Evolutionary conservation across 2,113 vertebrate species (phyloP).

Genomic region (Phaetusa simplex): DNA sequence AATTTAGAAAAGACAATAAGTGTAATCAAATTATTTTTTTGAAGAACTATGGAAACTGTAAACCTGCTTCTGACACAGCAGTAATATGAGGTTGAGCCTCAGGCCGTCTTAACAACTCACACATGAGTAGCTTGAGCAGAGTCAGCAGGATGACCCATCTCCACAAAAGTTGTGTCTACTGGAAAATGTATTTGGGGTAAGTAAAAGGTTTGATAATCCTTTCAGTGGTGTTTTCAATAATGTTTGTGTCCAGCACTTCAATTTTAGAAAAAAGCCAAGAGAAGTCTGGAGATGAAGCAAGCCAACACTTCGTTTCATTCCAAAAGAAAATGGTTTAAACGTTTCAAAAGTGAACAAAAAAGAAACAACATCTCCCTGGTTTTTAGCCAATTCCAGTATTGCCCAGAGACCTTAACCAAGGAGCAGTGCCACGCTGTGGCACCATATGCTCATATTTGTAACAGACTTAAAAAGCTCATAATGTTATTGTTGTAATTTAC

Average conservation of each 20-base stretch:
- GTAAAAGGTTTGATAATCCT: slow-evolving; percentile 12
- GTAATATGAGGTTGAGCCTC: not conserved
- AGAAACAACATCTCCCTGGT: not conserved
- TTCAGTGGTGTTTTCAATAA: slow-evolving; percentile 20
- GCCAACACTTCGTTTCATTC: not conserved
- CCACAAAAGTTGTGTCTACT: slow-evolving; percentile 29
- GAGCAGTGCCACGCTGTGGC: not conserved
- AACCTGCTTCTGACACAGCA: slow-evolving; percentile 52
- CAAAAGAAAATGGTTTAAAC: not conserved
- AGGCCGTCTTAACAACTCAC: slow-evolving; percentile 32
- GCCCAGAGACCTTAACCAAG: slow-evolving; percentile 45
- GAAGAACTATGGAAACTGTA: slow-evolving; percentile 13
- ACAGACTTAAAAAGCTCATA: slow-evolving; percentile 40
- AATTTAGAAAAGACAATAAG: slow-evolving; percentile 34
- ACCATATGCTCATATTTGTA: slow-evolving; percentile 48
- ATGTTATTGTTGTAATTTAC: not conserved
- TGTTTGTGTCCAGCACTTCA: not conserved
- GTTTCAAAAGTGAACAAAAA: not conserved
- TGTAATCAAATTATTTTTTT: slow-evolving; percentile 18
- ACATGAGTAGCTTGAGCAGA: slow-evolving; percentile 25
- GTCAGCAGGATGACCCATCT: not conserved
- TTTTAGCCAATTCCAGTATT: not conserved
- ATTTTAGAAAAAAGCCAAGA: not conserved
- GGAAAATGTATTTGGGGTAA: slow-evolving; percentile 28
- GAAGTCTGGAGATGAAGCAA: not conserved